These are phyloP conservation scores for Tinea semifulvella DNA, from an alignment of 2,888 invertebrate species.

Conservation along the genomic window DNA sequence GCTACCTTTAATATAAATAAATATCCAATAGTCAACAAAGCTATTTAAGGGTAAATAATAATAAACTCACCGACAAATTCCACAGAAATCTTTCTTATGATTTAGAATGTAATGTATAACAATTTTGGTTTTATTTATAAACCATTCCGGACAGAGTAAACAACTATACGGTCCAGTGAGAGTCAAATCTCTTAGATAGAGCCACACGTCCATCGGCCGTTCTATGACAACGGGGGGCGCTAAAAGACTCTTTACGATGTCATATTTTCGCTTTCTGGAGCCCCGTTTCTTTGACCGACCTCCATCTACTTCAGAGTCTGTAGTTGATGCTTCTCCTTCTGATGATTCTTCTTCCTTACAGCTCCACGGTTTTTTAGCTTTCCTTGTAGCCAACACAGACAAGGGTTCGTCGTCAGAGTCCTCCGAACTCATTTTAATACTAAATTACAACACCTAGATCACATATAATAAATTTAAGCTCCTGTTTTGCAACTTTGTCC, in stretches of 20 bases:
- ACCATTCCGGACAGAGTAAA: conserved; percentile 55
- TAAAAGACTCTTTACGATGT: conserved; percentile 20
- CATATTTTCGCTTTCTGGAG: conserved; percentile 21
- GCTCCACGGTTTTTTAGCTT: conserved; percentile 23
- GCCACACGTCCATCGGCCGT: conserved; percentile 54
- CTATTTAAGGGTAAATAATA: too few relatives aligned
- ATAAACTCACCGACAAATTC: conserved; percentile 48
- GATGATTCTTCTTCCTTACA: conserved; percentile 24
- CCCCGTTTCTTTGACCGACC: conserved; percentile 20
- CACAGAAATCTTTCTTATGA: conserved; percentile 59
- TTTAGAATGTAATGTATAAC: conserved; percentile 59
- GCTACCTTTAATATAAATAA: too few relatives aligned
- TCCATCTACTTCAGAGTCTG: conserved; percentile 22
- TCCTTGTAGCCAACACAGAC: conserved; percentile 43
- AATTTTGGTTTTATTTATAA: conserved; percentile 53
- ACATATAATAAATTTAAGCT: too few relatives aligned
- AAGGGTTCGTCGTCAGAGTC: conserved; percentile 60
- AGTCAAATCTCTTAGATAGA: conserved; percentile 57
- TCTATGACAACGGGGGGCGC: conserved; percentile 28
- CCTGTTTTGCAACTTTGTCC: too few relatives aligned
- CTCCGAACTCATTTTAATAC: conserved; percentile 34
- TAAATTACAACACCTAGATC: too few relatives aligned
- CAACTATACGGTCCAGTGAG: conserved; percentile 55
- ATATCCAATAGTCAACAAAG: too few relatives aligned
- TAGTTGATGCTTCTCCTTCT: conserved; percentile 20